Conservation (phyloP, 2,888 invertebrate species). For the Pammene aurita region DNA sequence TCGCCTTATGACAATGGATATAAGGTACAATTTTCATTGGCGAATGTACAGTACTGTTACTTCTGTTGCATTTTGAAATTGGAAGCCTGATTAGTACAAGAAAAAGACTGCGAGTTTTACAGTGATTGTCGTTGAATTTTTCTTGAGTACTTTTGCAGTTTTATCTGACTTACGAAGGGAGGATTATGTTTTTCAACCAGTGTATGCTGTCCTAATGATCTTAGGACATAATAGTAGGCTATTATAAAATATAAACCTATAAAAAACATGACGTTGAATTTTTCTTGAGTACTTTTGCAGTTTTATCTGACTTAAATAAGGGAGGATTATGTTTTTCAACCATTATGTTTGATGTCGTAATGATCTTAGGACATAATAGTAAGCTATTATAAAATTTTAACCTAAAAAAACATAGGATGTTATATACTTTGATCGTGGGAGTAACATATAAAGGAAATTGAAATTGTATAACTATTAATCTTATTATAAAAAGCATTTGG, state of each 20-base stretch:
- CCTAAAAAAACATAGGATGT: not conserved
- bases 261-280: too few relatives aligned
- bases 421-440: slow-evolving; percentile 15
- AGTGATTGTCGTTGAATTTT: slow-evolving; percentile 2
- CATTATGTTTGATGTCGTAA: too few relatives aligned
- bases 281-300: too few relatives aligned
- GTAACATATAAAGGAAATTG: slow-evolving; percentile 14
- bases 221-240: too few relatives aligned
- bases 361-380: too few relatives aligned
- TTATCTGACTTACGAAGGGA: not conserved
- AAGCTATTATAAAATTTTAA: too few relatives aligned
- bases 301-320: too few relatives aligned
- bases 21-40: not conserved
- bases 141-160: not conserved
- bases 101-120: slow-evolving; percentile 3
- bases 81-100: slow-evolving; percentile 20
- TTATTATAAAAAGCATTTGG: slow-evolving; percentile 18
- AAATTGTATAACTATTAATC: slow-evolving; percentile 26
- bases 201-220: too few relatives aligned
- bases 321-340: too few relatives aligned
- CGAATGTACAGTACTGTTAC: too few relatives aligned
- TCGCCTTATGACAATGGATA: not conserved
- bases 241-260: too few relatives aligned
- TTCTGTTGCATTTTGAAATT: slow-evolving; percentile 24
- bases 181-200: not conserved